phyloP scores from a whole-genome alignment of 2,113 vertebrate species.

The Grantiella picta region DNA sequence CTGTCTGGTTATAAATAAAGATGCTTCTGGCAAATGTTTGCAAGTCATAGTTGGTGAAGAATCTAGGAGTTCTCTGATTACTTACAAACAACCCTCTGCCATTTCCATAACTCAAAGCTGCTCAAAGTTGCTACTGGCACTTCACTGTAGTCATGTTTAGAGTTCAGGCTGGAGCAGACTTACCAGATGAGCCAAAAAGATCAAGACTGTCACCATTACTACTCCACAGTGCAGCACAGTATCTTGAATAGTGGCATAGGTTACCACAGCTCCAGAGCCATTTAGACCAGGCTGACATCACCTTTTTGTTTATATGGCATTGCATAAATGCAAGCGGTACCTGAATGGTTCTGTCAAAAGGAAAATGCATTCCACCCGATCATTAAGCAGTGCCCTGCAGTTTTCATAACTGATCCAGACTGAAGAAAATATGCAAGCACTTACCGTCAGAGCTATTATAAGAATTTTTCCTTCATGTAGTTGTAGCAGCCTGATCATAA shows the following conservation, averaged over 20 bases:
- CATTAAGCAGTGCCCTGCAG: not conserved
- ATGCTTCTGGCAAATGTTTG: not conserved
- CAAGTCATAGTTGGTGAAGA: not conserved
- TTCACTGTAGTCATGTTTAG: not conserved
- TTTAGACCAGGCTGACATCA: not conserved
- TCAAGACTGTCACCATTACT: not conserved
- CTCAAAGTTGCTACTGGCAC: not conserved
- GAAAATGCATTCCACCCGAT: not conserved
- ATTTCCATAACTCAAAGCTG: not conserved
- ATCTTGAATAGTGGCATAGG: not conserved
- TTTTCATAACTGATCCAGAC: not conserved
- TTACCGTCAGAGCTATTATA: not conserved
- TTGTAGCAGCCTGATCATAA: not conserved
- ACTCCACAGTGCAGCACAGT: rapidly evolving
- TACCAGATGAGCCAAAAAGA: not conserved
- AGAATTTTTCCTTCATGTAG: not conserved
- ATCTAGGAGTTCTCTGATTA: not conserved
- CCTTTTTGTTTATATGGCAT: not conserved
- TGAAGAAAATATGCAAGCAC: not conserved
- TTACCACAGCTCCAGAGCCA: not conserved
- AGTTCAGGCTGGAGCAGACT: not conserved
- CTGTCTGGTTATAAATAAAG: not conserved
- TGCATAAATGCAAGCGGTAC: not conserved
- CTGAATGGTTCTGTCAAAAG: not conserved
- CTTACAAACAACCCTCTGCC: not conserved